phyloP scores from a whole-genome alignment of 1,140 invertebrate species.

The Eurosta solidaginis region DNA sequence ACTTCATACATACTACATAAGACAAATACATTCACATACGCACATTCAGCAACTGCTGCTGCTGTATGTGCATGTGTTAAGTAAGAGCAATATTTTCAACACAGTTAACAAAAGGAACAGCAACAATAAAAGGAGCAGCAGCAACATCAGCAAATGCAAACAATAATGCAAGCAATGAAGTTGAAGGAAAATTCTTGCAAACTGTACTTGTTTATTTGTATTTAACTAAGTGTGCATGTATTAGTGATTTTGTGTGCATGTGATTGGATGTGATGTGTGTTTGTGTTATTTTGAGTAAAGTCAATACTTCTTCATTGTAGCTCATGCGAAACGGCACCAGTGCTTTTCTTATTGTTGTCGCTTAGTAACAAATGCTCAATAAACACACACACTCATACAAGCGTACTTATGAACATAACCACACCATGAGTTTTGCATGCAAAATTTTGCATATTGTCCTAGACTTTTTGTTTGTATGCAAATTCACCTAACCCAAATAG shows the following conservation, averaged over 20 bases:
- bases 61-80: background rate
- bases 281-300: no score
- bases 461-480: background rate
- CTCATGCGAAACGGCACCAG: no score
- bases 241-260: no score
- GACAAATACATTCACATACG: no score
- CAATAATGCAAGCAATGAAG: slow-evolving; percentile 18
- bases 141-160: background rate
- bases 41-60: background rate
- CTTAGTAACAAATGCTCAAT: background rate
- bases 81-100: slow-evolving; percentile 8
- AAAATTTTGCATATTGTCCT: background rate
- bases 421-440: background rate
- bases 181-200: background rate
- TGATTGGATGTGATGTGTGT: background rate
- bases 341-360: no score
- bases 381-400: background rate
- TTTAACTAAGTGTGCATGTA: background rate
- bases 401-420: background rate
- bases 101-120: background rate
- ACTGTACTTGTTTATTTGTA: background rate
- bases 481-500: slow-evolving; percentile 5
- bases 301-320: no score
- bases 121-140: background rate
- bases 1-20: background rate